Percentiles rank a stretch among this genome's conserved stretches.
These are phyloP conservation scores for Amyelois transitella DNA, from an alignment of 1,140 invertebrate genomes.

Conservation along the genomic window DNA sequence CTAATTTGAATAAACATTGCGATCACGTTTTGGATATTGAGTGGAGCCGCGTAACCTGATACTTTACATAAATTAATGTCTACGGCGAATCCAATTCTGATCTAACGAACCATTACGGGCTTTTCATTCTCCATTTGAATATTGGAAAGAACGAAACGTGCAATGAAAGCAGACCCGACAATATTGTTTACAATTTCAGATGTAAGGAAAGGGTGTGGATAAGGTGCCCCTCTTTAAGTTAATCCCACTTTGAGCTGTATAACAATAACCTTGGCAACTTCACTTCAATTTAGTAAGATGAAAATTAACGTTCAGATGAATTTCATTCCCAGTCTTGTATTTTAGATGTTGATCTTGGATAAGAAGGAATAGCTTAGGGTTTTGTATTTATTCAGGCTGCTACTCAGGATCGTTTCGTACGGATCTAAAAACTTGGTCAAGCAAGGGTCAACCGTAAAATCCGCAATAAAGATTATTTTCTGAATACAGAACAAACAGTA, in stretches of 20 bases:
- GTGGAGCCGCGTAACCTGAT: constrained; percentile 46
- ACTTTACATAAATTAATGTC: constrained; percentile 58
- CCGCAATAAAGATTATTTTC: no score
- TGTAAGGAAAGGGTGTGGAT: neutral
- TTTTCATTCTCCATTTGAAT: constrained; percentile 54
- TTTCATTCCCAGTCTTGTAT: no score
- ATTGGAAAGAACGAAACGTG: constrained; percentile 53
- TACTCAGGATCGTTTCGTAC: no score
- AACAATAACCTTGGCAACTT: neutral
- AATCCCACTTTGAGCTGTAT: neutral
- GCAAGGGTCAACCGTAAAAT: no score
- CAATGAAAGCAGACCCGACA: constrained; percentile 24
- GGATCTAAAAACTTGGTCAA: no score
- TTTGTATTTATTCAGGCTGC: no score
- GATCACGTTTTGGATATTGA: constrained; percentile 55
- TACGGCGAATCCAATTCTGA: constrained; percentile 36
- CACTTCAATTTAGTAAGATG: neutral
- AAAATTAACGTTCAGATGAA: neutral
- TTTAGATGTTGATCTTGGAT: no score
- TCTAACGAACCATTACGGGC: constrained; percentile 59
- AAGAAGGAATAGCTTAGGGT: no score
- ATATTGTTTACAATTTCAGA: neutral
- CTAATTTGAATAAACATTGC: constrained; percentile 53
- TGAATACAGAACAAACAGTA: no score
- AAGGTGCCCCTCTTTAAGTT: constrained; percentile 2